Evolutionary conservation across 2,888 invertebrate species (phyloP).

Genomic region (Poecilus cupreus): DNA sequence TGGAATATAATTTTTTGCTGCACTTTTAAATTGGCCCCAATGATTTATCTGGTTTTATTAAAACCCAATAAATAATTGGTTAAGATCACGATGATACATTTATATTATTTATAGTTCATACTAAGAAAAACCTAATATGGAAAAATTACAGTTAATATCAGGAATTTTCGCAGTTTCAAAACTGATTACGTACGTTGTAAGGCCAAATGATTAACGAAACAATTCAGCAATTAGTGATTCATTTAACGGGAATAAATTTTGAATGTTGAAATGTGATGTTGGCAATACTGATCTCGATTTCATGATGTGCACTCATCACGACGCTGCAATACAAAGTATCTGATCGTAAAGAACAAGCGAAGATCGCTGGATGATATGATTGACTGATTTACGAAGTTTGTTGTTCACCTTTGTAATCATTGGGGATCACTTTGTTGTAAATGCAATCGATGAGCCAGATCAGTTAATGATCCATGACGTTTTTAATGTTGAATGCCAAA

Average conservation of each 20-base stretch:
- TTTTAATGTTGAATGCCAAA: no score
- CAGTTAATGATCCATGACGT: no score
- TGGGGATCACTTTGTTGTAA: no score
- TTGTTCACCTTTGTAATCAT: no score
- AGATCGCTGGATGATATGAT: no score
- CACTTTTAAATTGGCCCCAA: background rate
- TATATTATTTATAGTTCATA: no score
- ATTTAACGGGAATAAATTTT: constrained; percentile 2
- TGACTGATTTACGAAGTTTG: no score
- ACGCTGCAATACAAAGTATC: background rate
- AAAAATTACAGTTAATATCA: background rate
- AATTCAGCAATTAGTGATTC: constrained; percentile 7
- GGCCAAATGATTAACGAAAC: background rate
- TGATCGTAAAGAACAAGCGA: no score
- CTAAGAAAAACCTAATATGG: background rate
- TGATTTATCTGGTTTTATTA: background rate
- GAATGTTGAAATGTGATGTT: background rate
- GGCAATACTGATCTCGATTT: background rate
- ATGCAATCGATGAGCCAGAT: no score
- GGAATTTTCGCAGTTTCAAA: constrained; percentile 7
- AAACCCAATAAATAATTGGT: no score
- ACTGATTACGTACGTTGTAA: background rate
- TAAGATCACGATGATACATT: background rate
- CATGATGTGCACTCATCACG: constrained; percentile 11
- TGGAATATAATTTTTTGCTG: background rate